phyloP scores from a whole-genome alignment of 2,113 vertebrate species.

The Aplodontia rufa region DNA sequence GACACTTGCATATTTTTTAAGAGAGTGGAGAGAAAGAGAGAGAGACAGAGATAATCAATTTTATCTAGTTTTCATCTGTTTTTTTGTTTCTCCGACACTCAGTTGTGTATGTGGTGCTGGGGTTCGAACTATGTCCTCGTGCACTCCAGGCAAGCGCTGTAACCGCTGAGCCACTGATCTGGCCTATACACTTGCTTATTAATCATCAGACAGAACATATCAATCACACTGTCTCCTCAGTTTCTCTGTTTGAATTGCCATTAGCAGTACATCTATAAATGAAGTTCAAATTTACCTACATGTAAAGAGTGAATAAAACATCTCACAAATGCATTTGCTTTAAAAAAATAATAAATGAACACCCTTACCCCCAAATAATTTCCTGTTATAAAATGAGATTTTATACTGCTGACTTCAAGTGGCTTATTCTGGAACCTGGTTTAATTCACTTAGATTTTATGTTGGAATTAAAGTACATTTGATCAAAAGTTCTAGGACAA shows the following conservation, averaged over 20 bases:
- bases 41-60: too few species aligned
- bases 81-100: too few species aligned
- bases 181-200: background rate
- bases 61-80: too few species aligned
- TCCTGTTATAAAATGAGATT: background rate
- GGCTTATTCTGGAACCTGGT: background rate
- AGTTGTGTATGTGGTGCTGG: too few species aligned
- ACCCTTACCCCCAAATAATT: background rate
- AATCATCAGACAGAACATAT: background rate
- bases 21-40: too few species aligned
- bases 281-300: background rate
- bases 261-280: background rate
- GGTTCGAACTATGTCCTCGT: too few species aligned
- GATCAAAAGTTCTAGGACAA: background rate
- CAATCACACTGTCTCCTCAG: conserved; percentile 57
- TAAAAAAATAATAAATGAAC: background rate
- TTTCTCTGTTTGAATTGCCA: conserved; percentile 44
- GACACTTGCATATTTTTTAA: conserved; percentile 3
- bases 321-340: background rate
- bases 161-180: too few species aligned
- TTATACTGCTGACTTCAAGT: background rate
- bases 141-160: too few species aligned
- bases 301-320: background rate
- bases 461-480: background rate
- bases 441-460: background rate